Conservation (phyloP, 2,888 invertebrate genomes). For the Melipona bicolor region DNA sequence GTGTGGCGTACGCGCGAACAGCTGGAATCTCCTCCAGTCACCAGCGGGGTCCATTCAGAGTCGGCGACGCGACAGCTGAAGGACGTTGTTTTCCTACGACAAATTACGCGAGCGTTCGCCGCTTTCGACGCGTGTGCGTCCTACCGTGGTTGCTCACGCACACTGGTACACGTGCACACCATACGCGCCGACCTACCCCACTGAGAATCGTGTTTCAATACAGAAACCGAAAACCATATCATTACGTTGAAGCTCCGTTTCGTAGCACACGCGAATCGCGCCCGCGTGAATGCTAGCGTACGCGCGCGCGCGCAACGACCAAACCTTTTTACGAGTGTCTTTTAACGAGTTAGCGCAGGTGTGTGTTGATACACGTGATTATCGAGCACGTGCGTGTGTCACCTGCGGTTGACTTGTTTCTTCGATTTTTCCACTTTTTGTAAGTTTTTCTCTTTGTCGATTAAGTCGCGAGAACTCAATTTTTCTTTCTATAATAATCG, state of each 20-base stretch:
- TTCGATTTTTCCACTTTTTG: background rate
- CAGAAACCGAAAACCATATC: conserved; percentile 83
- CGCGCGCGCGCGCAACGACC: background rate
- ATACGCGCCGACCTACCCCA: conserved; percentile 79
- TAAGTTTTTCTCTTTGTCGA: background rate
- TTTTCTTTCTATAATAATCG: no score
- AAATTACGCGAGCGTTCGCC: conserved; percentile 60
- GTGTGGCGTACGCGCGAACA: conserved; percentile 33
- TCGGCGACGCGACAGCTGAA: conserved; percentile 54
- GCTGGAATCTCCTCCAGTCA: conserved; percentile 45
- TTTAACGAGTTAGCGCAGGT: conserved; percentile 37
- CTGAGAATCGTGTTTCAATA: conserved; percentile 83
- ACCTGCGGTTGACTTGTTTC: no score
- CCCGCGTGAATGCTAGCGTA: no score
- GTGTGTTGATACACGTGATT: conserved; percentile 22
- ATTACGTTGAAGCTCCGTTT: conserved; percentile 79
- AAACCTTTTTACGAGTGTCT: background rate
- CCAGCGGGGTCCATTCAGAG: conserved; percentile 59
- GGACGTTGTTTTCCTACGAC: conserved; percentile 68
- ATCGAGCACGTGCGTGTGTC: background rate
- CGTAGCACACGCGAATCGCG: conserved; percentile 61
- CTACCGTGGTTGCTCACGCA: background rate
- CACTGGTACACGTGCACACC: conserved; percentile 18
- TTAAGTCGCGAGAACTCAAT: no score
- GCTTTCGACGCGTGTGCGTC: conserved; percentile 18